A percentile compares a stretch with the other conserved stretches of the same genome.
phyloP scores from a whole-genome alignment of 2,113 vertebrate genomes.

The Eclectus roratus region DNA sequence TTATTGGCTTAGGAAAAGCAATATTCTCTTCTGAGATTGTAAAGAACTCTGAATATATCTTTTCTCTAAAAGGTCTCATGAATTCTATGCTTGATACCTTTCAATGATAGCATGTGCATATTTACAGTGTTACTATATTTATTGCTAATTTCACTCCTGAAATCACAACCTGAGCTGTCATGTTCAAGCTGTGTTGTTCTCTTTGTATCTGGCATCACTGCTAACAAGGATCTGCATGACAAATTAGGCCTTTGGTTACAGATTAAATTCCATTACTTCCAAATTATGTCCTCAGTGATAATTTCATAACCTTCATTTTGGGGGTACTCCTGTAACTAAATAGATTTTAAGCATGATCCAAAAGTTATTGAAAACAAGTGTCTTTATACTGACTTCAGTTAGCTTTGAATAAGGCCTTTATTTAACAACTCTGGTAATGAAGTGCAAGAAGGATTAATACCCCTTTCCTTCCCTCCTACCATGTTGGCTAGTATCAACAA shows the following conservation, averaged over 20 bases:
- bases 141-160: neutral
- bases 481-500: neutral
- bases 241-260: conserved; percentile 7
- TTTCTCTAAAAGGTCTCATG: neutral
- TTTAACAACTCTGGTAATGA: neutral
- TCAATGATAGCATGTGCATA: neutral
- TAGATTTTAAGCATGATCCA: neutral
- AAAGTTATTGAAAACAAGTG: neutral
- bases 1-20: neutral
- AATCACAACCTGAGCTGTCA: neutral
- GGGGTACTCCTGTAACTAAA: neutral
- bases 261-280: conserved; percentile 3
- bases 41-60: neutral
- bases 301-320: neutral
- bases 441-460: neutral
- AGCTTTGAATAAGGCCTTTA: neutral
- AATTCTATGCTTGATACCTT: neutral
- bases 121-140: neutral
- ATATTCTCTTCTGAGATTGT: neutral
- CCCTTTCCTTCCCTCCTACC: neutral
- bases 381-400: neutral
- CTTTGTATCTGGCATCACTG: neutral
- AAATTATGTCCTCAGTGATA: neutral
- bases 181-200: neutral
- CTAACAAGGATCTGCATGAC: conserved; percentile 22